Base-by-base conservation (phyloP, 2,888 invertebrate genomes). In the Ryuthela nishihirai region DNA sequence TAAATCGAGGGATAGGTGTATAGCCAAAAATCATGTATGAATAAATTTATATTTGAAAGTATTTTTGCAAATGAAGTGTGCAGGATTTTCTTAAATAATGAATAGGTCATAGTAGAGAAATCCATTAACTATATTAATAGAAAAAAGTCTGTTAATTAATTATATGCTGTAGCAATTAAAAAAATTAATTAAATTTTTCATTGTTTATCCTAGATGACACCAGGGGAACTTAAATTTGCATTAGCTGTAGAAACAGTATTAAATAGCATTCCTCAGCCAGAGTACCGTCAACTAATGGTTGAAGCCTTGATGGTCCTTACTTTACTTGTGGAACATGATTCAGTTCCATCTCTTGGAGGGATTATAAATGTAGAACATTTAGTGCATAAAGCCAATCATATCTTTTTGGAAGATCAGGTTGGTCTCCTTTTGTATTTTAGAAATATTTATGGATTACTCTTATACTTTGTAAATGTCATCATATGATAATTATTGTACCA, bases 191-290 rank as follows among this genome's bases (percentile, higher is more conserved):
- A n/a, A n/a, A n/a, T n/a, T n/a, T n/a, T n/a, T n/a, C n/a, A n/a
- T n/a, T n/a, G n/a, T n/a, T n/a, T n/a, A 18, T 67, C 67, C 35
- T 68, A 82, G 83, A 99, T 99, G 99, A 99, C 99, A 1, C 84
- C 95, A 0, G 95, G 95, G 36, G 99, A 99, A 77, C 77, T 98
- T 68, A 99, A 99, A 77, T 99, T 99, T 76, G 98, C 99, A 0
- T 78, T 99, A 15, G 92, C 93, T 50, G 97, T 99, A 0, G 99
- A 99, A 77, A 89, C 93, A 2, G 95, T 95, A 2, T 78, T 99
- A 45, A 99, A 98, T 74, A 86, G 89, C 45, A 95, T 99, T 69
- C 94, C 97, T 0, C 95, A 98, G 74, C 98, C 99, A 0, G 99
- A 99, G 74, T 99, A 98, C 76, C 81, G 99, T 20, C 97, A 98